Percentiles rank a stretch among this genome's conserved stretches.
Evolutionary conservation across 1,140 invertebrate species (phyloP).

Genomic region (Matsumurasca onukii): DNA sequence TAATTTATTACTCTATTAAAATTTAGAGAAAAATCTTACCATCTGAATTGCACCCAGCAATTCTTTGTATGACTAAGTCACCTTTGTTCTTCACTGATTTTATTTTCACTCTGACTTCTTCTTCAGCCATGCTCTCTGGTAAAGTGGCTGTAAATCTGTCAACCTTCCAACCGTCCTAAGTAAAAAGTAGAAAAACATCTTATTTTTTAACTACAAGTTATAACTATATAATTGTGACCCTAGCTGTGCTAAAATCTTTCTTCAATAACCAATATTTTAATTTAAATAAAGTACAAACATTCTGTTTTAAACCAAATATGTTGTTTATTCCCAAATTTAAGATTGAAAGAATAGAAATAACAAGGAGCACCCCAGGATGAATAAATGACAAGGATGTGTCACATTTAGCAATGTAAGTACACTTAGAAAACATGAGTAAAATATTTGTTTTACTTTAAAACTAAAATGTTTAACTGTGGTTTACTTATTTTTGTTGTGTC

Average conservation of each 20-base stretch:
- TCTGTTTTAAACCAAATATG: too few species aligned
- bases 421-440: too few species aligned
- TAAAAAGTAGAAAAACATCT: not conserved
- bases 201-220: not conserved
- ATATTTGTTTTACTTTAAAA: too few species aligned
- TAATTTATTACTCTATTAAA: too few species aligned
- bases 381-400: too few species aligned
- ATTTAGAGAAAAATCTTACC: not conserved
- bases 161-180: conserved; percentile 27
- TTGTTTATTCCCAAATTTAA: too few species aligned
- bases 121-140: not conserved
- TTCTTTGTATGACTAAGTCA: conserved; percentile 10
- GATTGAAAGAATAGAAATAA: too few species aligned
- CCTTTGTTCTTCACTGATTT: conserved; percentile 16
- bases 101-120: conserved; percentile 8
- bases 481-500: too few species aligned
- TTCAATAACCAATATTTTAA: not conserved
- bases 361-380: too few species aligned
- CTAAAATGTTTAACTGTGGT: too few species aligned
- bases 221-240: not conserved
- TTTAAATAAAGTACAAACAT: not conserved
- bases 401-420: too few species aligned
- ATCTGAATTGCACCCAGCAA: conserved; percentile 20
- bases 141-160: not conserved
- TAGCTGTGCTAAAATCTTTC: not conserved